Evolutionary conservation across 1,140 invertebrate genomes (phyloP), one percentile per base, ranked within the genome.

Genomic region (Medauroidea extradentata): DNA sequence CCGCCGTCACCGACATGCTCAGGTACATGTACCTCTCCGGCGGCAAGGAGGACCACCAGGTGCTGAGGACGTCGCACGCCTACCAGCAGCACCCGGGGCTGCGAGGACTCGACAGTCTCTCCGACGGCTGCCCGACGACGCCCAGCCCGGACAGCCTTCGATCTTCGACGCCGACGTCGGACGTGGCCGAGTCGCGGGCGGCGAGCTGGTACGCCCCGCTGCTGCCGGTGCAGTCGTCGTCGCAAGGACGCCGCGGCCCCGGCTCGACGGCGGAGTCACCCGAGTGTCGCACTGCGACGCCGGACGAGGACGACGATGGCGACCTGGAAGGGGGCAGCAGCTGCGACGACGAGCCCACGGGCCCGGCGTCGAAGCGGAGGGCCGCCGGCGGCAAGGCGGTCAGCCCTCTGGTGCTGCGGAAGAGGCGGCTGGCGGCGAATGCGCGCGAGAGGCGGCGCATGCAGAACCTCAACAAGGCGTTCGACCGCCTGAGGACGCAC

Each of bases 381-480:
- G 76, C 80, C 61, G 75, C 79, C 24, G 70, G 79, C 14, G 83
- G 83, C 44, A 84, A 86, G 62, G 80, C 85, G 62, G 85, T 90
- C 13, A 89, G 85, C 61, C 86, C 88, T 1, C 82, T 85, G 0
- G 84, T 94, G 8, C 85, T 93, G 67, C 84, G 85, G 61, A 90
- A 92, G 71, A 79, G 94, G 25, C 79, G 95, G 43, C 70, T 96
- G 16, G 94, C 94, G 0, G 95, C 94, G 0, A 98, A 98, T 71
- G 94, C 93, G 0, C 75, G 95, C 0, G 94, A 98, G 78, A 78
- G 95, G 51, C 79, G 93, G 53, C 76, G 94, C 3, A 98, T 98
- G 94, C 91, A 96, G 75, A 94, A 93, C 72, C 78, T 98, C 44
- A 97, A 98, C 71, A 88, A 91, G 60, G 94, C 94, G 0, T 98